A percentile compares a stretch with the other conserved stretches of the same genome.
Evolutionary conservation across 1,140 invertebrate genomes (phyloP).

Genomic region (Platyscapa corneri): DNA sequence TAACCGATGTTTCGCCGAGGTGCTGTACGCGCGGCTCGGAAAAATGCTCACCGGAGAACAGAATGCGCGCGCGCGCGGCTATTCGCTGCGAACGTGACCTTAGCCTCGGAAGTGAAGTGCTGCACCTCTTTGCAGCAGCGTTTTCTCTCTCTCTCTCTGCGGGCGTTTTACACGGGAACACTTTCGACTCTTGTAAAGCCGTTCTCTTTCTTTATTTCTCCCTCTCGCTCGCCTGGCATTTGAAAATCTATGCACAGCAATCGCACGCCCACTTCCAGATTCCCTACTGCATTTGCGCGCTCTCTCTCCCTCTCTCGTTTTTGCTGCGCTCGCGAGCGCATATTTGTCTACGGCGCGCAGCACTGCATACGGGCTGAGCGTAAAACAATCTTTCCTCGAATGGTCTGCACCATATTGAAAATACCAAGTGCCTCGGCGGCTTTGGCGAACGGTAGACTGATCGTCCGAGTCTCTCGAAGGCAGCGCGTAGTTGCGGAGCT

Average conservation of each 20-base stretch:
- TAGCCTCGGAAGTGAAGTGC: conserved; percentile 51
- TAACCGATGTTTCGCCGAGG: neutral
- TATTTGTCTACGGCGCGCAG: neutral
- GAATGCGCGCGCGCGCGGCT: neutral
- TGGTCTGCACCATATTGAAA: neutral
- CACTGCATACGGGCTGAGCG: neutral
- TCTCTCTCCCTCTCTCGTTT: neutral
- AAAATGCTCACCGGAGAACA: conserved; percentile 5
- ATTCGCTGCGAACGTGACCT: conserved; percentile 36
- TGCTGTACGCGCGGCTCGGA: conserved; percentile 47
- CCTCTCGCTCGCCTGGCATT: neutral
- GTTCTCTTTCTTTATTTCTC: conserved; percentile 25
- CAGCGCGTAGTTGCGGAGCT: neutral
- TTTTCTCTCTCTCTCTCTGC: conserved; percentile 10
- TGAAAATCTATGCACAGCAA: conserved; percentile 15
- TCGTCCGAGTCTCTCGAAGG: too few relatives aligned
- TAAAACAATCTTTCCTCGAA: neutral
- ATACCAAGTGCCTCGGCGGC: too few relatives aligned
- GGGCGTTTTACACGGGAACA: conserved; percentile 3
- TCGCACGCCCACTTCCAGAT: conserved; percentile 22
- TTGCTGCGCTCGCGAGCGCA: neutral
- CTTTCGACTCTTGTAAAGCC: conserved; percentile 27
- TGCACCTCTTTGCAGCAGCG: neutral
- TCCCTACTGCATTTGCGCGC: conserved; percentile 8
- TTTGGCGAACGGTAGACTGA: too few relatives aligned